Evolutionary conservation across 2,113 vertebrate species (phyloP).

Genomic region (Puma concolor): DNA sequence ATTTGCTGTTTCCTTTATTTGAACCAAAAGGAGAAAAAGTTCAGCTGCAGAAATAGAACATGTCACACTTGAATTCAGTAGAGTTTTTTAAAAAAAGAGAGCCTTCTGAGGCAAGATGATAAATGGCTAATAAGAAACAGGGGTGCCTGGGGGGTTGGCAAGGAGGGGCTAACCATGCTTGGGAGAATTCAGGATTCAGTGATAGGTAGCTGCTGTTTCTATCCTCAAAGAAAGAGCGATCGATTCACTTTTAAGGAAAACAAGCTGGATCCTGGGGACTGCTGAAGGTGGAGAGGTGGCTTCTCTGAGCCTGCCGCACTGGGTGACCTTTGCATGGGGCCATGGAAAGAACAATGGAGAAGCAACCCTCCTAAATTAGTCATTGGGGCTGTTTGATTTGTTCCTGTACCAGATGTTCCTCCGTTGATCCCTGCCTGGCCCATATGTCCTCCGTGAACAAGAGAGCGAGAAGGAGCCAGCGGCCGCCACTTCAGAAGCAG

Average conservation of each 20-base stretch:
- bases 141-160: not conserved
- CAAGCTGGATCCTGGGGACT: not conserved
- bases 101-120: slow-evolving; percentile 56
- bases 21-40: slow-evolving; percentile 56
- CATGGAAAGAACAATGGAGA: slow-evolving; percentile 48
- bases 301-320: not conserved
- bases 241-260: slow-evolving; percentile 26
- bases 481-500: slow-evolving; percentile 49
- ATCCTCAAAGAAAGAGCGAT: slow-evolving; percentile 10
- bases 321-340: not conserved
- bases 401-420: slow-evolving; percentile 57
- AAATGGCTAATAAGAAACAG: slow-evolving; percentile 61
- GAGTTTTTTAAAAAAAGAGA: not conserved
- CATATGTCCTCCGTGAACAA: slow-evolving; percentile 16
- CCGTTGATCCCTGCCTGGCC: slow-evolving; percentile 37
- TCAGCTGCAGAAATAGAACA: slow-evolving; percentile 63
- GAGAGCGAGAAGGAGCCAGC: not conserved
- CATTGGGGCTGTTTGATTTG: slow-evolving; percentile 42
- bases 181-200: not conserved
- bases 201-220: not conserved
- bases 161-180: not conserved
- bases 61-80: slow-evolving; percentile 39
- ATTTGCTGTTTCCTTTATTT: slow-evolving; percentile 67
- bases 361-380: slow-evolving; percentile 34
- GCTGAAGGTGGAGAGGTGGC: fast-evolving